phyloP scores from a whole-genome alignment of 53 echinoderm and acorn worm genomes.

The Stichopus horrens region DNA sequence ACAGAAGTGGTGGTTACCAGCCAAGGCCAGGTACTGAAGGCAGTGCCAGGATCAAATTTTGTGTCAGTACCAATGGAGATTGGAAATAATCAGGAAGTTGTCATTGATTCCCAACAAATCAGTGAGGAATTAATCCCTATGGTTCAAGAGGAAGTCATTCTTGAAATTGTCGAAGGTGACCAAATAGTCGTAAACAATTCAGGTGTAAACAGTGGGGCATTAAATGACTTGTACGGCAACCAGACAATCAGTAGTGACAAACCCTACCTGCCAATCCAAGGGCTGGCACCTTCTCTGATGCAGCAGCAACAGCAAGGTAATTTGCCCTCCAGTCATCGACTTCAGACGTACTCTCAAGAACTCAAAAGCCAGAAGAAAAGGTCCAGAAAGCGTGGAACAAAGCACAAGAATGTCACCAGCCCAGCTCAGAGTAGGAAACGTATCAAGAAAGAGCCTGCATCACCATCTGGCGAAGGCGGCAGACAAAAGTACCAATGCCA shows the following conservation, averaged over 20 bases:
- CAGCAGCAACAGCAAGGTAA: not conserved
- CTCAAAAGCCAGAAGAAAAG: constrained; percentile 14
- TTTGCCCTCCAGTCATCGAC: constrained; percentile 44
- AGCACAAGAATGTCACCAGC: constrained; percentile 7
- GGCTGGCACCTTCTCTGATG: not conserved
- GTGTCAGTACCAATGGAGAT: constrained; percentile 30
- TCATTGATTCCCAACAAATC: constrained; percentile 45
- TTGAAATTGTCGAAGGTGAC: constrained; percentile 46
- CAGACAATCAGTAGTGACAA: constrained; percentile 13
- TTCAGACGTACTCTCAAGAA: constrained; percentile 48
- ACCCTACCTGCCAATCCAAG: constrained; percentile 19
- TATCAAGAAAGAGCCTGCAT: not conserved
- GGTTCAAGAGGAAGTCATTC: constrained; percentile 49
- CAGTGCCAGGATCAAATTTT: constrained; percentile 25
- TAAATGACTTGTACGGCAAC: constrained; percentile 30
- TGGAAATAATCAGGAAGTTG: constrained; percentile 31
- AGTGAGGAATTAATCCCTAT: constrained; percentile 49
- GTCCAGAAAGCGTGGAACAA: constrained; percentile 20
- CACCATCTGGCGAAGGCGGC: constrained; percentile 15
- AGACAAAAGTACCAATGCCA: constrained; percentile 42
- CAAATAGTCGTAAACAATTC: constrained; percentile 40
- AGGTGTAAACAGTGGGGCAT: not conserved
- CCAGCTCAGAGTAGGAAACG: not conserved
- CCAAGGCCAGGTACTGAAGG: constrained; percentile 32
- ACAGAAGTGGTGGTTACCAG: constrained; percentile 42